Conservation (phyloP, 1,140 invertebrate genomes). For the Rhagoletis zephyria region DNA sequence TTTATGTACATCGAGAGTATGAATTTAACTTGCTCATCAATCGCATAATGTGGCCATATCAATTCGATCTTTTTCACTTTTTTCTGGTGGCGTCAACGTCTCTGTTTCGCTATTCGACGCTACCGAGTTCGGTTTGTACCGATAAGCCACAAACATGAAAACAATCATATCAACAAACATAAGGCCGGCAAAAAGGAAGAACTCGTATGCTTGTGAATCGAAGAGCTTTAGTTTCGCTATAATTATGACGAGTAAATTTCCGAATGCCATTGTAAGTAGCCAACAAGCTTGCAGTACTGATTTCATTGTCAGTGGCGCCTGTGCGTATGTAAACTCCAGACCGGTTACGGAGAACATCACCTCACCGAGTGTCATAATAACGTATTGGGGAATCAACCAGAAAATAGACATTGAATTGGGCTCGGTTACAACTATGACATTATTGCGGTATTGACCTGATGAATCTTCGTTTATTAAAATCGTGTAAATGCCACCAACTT, state of each 20-base stretch:
- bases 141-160: slow-evolving; percentile 84
- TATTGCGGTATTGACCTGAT: neutral
- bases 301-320: slow-evolving; percentile 92
- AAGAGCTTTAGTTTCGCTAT: slow-evolving; percentile 76
- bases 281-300: slow-evolving; percentile 91
- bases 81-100: slow-evolving; percentile 61
- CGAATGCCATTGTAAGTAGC: slow-evolving; percentile 91
- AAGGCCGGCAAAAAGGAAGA: slow-evolving; percentile 89
- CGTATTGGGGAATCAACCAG: slow-evolving; percentile 89
- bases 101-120: slow-evolving; percentile 58
- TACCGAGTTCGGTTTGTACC: slow-evolving; percentile 76
- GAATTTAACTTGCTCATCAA: too few relatives aligned
- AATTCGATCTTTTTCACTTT: slow-evolving; percentile 59
- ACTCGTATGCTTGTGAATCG: slow-evolving; percentile 79
- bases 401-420: slow-evolving; percentile 85
- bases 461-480: slow-evolving; percentile 71
- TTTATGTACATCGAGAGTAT: too few relatives aligned
- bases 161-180: slow-evolving; percentile 88
- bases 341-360: slow-evolving; percentile 94
- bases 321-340: slow-evolving; percentile 90
- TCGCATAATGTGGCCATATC: slow-evolving; percentile 64
- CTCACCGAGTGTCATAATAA: slow-evolving; percentile 86
- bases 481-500: slow-evolving; percentile 78
- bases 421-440: slow-evolving; percentile 74
- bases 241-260: slow-evolving; percentile 91